A percentile compares a stretch with the other conserved stretches of the same genome.
Conservation (phyloP, 2,113 vertebrate species). For the Hemibagrus wyckioides region DNA sequence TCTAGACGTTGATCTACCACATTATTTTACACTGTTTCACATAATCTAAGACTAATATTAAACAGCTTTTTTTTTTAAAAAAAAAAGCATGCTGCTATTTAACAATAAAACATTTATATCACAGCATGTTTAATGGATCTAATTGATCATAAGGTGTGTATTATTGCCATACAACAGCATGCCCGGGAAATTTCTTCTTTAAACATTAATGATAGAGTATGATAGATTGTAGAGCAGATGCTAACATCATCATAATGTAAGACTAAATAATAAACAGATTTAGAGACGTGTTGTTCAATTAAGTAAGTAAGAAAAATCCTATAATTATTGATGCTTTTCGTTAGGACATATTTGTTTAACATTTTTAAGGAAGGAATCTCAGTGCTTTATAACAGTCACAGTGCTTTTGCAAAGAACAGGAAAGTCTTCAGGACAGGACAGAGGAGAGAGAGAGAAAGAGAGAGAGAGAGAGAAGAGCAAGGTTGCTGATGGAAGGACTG, state of each 20-base stretch:
- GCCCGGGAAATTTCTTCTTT: background rate
- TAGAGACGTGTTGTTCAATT: background rate
- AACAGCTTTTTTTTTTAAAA: background rate
- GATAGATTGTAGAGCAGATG: background rate
- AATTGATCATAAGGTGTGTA: background rate
- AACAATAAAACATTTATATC: background rate
- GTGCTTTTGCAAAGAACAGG: no score
- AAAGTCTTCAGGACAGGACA: no score
- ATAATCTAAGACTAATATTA: background rate
- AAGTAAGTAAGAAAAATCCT: background rate
- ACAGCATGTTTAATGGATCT: background rate
- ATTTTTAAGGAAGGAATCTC: no score
- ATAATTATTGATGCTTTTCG: background rate
- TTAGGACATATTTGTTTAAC: no score
- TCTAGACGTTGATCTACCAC: background rate
- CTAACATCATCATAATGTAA: background rate
- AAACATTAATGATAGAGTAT: background rate
- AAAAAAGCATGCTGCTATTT: background rate
- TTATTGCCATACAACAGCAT: background rate
- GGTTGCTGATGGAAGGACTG: background rate
- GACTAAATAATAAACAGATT: background rate
- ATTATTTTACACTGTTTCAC: background rate
- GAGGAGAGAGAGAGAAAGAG: background rate
- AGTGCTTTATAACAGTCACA: no score
- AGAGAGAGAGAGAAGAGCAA: background rate